A percentile compares a stretch with the other conserved stretches of the same genome.
phyloP scores from a whole-genome alignment of 1,140 invertebrate genomes.

The Saccostrea glomerata region DNA sequence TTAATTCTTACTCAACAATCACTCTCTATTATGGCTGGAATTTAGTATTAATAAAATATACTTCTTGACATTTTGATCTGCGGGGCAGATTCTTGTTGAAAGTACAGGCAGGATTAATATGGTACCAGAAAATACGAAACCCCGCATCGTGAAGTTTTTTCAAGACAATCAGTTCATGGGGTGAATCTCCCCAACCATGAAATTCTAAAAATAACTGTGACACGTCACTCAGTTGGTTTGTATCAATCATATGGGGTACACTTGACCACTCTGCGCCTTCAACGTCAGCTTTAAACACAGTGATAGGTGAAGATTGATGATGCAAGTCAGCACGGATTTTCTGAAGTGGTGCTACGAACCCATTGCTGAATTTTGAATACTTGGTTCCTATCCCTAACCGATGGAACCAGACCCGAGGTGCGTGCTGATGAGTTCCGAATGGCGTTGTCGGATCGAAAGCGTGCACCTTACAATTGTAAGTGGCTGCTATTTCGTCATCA shows the following conservation, averaged over 20 bases:
- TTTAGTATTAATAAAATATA: conserved; percentile 36
- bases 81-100: neutral
- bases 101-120: neutral
- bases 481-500: neutral
- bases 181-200: conserved; percentile 5
- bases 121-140: conserved; percentile 25
- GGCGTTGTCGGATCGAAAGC: conserved; percentile 9
- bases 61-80: conserved; percentile 16
- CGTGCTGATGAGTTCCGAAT: conserved; percentile 10
- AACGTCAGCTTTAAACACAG: neutral
- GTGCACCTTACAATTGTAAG: neutral
- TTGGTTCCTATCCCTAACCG: neutral
- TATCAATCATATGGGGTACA: conserved; percentile 26
- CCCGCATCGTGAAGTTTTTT: conserved; percentile 34
- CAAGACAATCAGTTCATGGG: neutral
- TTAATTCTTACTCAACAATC: too few relatives aligned
- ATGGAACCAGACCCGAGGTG: neutral
- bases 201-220: conserved; percentile 20
- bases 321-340: neutral
- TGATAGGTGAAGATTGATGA: neutral
- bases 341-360: neutral
- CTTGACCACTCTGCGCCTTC: conserved; percentile 19
- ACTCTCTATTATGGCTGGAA: neutral
- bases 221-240: neutral
- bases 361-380: neutral